Percentiles rank a stretch among this genome's conserved stretches.
Conservation (phyloP, 2,113 vertebrate species). For the Capreolus pygargus region DNA sequence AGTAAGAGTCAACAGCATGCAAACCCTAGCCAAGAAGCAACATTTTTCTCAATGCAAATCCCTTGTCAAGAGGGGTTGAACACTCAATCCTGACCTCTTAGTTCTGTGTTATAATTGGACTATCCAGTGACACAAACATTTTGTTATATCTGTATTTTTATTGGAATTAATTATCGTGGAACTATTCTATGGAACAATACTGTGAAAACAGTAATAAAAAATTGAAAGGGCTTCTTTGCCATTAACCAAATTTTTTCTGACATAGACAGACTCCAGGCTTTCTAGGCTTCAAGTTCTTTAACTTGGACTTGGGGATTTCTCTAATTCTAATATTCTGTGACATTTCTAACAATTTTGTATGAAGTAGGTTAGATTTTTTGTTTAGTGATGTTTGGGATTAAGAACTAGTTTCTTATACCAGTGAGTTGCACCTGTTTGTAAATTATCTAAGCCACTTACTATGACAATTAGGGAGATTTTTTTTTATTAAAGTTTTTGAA, state of each 20-base stretch:
- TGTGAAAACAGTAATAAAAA: neutral
- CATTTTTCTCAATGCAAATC: neutral
- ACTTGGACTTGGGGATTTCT: neutral
- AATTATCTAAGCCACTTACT: neutral
- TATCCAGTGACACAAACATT: neutral
- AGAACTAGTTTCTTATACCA: neutral
- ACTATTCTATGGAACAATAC: neutral
- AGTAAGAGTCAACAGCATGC: neutral
- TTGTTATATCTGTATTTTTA: neutral
- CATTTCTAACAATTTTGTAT: neutral
- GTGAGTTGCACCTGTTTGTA: neutral
- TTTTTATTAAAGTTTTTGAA: neutral
- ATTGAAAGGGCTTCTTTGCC: neutral
- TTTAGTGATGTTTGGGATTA: neutral
- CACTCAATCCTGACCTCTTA: neutral
- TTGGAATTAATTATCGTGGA: neutral
- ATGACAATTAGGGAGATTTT: neutral
- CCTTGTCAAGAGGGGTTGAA: neutral
- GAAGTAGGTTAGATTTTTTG: neutral
- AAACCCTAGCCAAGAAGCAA: neutral
- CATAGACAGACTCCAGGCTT: neutral
- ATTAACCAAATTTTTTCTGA: neutral
- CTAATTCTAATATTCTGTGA: neutral
- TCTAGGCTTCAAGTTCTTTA: neutral
- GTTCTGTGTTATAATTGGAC: neutral